Base-by-base conservation (phyloP, 1,140 invertebrate genomes). In the Drosophila arizonae region DNA sequence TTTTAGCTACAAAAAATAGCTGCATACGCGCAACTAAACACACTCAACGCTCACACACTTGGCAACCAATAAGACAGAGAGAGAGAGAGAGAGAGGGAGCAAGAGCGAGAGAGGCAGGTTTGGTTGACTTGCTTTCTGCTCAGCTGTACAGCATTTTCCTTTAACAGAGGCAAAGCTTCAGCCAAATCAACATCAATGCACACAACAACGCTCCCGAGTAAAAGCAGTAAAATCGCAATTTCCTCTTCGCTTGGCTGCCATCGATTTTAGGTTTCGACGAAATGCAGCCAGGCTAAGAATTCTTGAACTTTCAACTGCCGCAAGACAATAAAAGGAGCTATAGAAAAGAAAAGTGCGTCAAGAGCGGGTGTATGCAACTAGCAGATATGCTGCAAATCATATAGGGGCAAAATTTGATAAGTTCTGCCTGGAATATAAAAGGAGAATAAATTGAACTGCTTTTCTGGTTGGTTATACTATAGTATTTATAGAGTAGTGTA, bases 21-120 rank as follows among this genome's bases (percentile, higher is more conserved):
- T 82, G 82, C 76, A 74, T 79, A 77, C 74, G 84, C 76, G 82
- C 81, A 85, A 85, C 81, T 86, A 85, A 85, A 86, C 75, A 70
- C 79, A 77, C 69, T 81, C 67, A 68, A 69, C 79, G 21, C 72
- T 65, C 48, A 58, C 64, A 69, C 36, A 39, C 50, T 52, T 28
- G 9, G 24, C 9, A 26, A 11, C 17, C 52, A 28, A 30, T 63
- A 43, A 52, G 15, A 0, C 17, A 33, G 17, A 10, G 30, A 6
- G 50, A 6, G 21, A 39, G 8, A 6, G 21, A 39, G 8, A 48
- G 24, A 8, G 26, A 30, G 17, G 3, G 6, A 54, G 28, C 0
- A 6, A 33, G 33, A 33, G 33, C 1, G 33, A 33, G 33, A 33
- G 0, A 33, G 64, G 15, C 33, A 4, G 50, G 60, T 45, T 69